Percentiles rank a stretch among this genome's conserved stretches.
phyloP scores from a whole-genome alignment of 2,113 vertebrate genomes.

The Cyprinodon brontotheroides region DNA sequence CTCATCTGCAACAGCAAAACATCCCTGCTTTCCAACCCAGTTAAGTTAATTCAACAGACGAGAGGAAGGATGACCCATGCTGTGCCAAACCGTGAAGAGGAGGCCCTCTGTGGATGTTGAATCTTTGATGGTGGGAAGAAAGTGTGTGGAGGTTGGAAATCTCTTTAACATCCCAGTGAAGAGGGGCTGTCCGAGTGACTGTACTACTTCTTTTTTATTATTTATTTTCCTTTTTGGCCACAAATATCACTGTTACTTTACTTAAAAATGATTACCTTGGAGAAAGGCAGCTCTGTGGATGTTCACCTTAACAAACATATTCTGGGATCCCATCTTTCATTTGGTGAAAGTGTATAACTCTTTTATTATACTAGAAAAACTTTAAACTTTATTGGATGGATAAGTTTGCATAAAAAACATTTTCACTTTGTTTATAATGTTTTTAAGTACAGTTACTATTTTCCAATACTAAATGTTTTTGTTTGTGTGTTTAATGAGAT shows the following conservation, averaged over 20 bases:
- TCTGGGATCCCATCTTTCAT: too few relatives aligned
- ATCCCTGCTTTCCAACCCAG: constrained; percentile 11
- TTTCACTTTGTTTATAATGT: too few relatives aligned
- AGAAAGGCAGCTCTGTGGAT: too few relatives aligned
- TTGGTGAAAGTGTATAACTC: not conserved
- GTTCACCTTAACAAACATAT: too few relatives aligned
- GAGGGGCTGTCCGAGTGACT: rapidly evolving
- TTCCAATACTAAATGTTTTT: not conserved
- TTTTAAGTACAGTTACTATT: too few relatives aligned
- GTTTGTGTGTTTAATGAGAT: not conserved
- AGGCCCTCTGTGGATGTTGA: constrained; percentile 22
- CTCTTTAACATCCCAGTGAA: constrained; percentile 6
- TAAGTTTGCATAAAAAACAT: too few relatives aligned
- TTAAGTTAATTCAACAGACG: constrained; percentile 49
- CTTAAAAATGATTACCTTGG: too few relatives aligned
- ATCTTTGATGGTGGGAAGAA: constrained; percentile 11
- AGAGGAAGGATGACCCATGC: not conserved
- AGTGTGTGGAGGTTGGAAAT: not conserved
- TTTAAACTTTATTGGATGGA: not conserved
- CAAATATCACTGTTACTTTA: too few relatives aligned
- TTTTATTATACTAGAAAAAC: not conserved
- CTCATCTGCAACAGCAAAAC: constrained; percentile 25
- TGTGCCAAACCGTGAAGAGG: constrained; percentile 25
- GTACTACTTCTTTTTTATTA: too few relatives aligned
- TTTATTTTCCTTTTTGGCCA: too few relatives aligned